Conservation (phyloP, 2,113 vertebrate species). For the Trochalopteron elliotii region DNA sequence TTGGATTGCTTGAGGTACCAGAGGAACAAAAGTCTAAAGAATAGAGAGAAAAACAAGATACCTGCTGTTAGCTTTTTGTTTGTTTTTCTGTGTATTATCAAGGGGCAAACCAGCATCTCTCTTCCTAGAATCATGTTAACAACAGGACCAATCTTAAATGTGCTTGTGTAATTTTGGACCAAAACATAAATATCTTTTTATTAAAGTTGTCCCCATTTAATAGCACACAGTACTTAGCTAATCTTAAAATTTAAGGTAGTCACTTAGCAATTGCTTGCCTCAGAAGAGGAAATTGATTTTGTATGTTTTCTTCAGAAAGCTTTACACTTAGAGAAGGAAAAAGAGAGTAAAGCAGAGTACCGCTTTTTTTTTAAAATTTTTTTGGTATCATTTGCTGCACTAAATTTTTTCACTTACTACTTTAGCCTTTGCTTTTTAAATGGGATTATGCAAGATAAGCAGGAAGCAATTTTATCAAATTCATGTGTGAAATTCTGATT, state of each 20-base stretch:
- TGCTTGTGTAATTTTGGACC: neutral
- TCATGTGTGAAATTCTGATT: neutral
- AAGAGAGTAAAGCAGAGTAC: neutral
- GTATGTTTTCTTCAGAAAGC: neutral
- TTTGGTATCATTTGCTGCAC: neutral
- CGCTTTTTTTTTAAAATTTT: neutral
- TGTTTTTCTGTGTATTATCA: neutral
- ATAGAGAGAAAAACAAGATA: neutral
- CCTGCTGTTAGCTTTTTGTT: neutral
- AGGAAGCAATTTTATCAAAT: neutral
- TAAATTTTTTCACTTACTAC: neutral
- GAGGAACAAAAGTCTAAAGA: neutral
- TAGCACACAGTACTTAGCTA: neutral
- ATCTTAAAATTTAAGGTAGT: neutral
- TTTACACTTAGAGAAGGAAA: neutral
- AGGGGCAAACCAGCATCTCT: neutral
- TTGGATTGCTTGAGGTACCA: neutral
- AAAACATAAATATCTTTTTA: neutral
- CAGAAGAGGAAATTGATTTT: neutral
- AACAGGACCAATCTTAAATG: neutral
- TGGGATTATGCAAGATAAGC: accelerated
- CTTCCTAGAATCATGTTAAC: neutral
- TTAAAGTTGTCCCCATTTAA: neutral
- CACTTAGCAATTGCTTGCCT: neutral
- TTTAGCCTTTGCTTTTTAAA: neutral